Percentiles rank a stretch among this genome's conserved stretches.
Conservation (phyloP, 2,888 invertebrate species). For the Nomada ruficornis region DNA sequence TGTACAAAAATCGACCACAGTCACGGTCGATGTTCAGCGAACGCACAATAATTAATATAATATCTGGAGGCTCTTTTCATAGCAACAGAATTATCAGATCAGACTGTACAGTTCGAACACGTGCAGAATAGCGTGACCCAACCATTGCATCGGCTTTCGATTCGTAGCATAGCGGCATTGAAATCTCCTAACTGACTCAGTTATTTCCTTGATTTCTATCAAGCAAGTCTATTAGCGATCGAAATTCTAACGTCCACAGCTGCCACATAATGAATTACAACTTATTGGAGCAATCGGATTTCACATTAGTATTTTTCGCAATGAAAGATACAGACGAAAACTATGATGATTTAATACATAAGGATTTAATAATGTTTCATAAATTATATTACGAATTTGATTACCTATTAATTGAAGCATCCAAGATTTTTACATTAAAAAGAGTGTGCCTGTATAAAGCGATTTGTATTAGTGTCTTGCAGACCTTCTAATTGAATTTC, state of each 20-base stretch:
- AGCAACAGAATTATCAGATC: no score
- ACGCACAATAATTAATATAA: no score
- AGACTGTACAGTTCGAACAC: slow-evolving; percentile 1
- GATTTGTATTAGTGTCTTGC: not conserved
- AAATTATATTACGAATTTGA: not conserved
- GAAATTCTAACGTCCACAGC: not conserved
- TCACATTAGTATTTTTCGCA: not conserved
- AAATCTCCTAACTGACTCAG: slow-evolving; percentile 67
- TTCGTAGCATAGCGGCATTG: slow-evolving; percentile 70
- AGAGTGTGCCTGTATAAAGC: not conserved
- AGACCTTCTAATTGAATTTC: not conserved
- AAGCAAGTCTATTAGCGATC: not conserved
- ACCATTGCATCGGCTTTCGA: slow-evolving; percentile 66
- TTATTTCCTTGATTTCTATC: slow-evolving; percentile 25
- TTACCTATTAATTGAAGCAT: no score
- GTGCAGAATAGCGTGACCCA: slow-evolving; percentile 25
- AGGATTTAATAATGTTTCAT: not conserved
- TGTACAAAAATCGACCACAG: no score
- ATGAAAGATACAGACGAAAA: not conserved
- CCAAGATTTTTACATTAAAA: no score
- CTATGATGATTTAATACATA: no score
- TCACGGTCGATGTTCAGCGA: no score
- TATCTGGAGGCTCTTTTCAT: no score
- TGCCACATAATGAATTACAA: not conserved
- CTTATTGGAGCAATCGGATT: not conserved